These are phyloP conservation scores for Acomys russatus DNA, from an alignment of 2,797 vertebrate species.

Conservation along the genomic window DNA sequence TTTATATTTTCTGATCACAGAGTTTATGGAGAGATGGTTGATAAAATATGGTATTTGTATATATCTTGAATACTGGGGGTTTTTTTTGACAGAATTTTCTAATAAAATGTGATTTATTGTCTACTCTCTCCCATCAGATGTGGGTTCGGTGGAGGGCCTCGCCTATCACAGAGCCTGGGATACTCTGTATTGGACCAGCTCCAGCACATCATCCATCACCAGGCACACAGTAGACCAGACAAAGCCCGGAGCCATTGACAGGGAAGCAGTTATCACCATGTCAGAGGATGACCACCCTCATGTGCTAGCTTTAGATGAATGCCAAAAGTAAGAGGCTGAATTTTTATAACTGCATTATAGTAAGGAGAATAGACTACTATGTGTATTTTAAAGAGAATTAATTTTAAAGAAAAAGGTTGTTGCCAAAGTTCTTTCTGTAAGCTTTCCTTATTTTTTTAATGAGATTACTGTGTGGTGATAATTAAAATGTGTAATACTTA, in stretches of 20 bases:
- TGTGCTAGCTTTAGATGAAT: slow-evolving; percentile 96
- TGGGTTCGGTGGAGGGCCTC: slow-evolving; percentile 98
- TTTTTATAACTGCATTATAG: neutral
- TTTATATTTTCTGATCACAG: neutral
- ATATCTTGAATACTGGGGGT: neutral
- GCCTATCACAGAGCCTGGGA: slow-evolving; percentile 97
- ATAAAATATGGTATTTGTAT: neutral
- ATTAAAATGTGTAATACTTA: neutral
- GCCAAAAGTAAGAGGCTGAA: slow-evolving; percentile 93
- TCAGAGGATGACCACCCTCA: slow-evolving; percentile 98
- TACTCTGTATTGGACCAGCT: slow-evolving; percentile 98
- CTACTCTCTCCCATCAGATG: slow-evolving; percentile 89
- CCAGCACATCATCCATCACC: slow-evolving; percentile 97
- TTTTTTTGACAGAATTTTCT: neutral
- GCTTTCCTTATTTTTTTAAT: neutral
- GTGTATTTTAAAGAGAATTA: neutral
- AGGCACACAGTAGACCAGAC: slow-evolving; percentile 95
- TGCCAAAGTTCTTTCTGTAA: slow-evolving; percentile 2
- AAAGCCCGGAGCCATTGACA: slow-evolving; percentile 91
- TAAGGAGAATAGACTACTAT: neutral
- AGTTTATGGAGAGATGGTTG: neutral
- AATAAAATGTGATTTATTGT: slow-evolving; percentile 53
- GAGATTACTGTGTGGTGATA: neutral
- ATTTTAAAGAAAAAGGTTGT: neutral
- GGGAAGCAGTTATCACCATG: slow-evolving; percentile 95